These are phyloP conservation scores for Cyclophora punctaria DNA, from an alignment of 2,888 invertebrate genomes.

Conservation along the genomic window DNA sequence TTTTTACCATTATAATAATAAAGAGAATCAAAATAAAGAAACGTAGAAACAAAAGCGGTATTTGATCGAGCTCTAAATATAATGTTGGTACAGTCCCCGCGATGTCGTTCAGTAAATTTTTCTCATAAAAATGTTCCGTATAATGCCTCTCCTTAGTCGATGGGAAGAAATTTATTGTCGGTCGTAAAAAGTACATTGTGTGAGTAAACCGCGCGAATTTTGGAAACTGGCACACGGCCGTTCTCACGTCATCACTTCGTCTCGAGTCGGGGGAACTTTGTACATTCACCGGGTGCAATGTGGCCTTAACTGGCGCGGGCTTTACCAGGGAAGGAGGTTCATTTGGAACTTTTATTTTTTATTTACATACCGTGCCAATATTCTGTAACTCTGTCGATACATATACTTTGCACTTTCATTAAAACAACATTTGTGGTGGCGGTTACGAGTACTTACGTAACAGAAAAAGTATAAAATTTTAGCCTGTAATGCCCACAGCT, in stretches of 20 bases:
- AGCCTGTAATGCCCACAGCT: no score
- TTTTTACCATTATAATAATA: background rate
- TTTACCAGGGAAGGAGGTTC: background rate
- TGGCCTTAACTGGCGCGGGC: slow-evolving; percentile 11
- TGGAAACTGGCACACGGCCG: slow-evolving; percentile 28
- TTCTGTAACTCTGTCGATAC: no score
- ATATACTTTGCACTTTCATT: no score
- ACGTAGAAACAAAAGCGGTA: background rate
- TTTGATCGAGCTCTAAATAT: background rate
- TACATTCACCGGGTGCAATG: slow-evolving; percentile 21
- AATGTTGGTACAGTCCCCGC: slow-evolving; percentile 1
- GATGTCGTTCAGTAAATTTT: slow-evolving; percentile 43
- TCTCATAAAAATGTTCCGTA: slow-evolving; percentile 44
- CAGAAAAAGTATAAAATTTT: no score
- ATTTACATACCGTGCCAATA: no score
- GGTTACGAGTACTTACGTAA: no score
- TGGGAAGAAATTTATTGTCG: slow-evolving; percentile 56
- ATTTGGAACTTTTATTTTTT: no score
- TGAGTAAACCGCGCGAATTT: slow-evolving; percentile 43
- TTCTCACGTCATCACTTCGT: slow-evolving; percentile 43
- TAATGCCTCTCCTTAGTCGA: slow-evolving; percentile 48
- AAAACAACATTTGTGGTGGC: no score
- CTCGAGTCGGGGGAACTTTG: slow-evolving; percentile 31
- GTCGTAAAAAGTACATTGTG: slow-evolving; percentile 54
- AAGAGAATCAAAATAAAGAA: background rate